Evolutionary conservation across 2,888 invertebrate species (phyloP).

Genomic region (Heteromyza rotundicornis): DNA sequence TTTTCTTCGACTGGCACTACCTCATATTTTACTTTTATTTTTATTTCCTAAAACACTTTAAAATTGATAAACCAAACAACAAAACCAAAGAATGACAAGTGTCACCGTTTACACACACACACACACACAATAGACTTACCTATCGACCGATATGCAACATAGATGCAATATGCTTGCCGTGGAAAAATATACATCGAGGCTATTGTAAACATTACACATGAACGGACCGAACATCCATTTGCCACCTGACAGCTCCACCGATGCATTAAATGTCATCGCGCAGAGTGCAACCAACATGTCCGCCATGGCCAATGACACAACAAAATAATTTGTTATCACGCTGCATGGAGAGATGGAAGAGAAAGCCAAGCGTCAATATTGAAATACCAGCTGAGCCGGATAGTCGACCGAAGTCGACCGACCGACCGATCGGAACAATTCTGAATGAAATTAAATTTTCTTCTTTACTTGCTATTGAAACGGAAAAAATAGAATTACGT

Average conservation of each 20-base stretch:
- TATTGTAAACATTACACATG: slow-evolving; percentile 97
- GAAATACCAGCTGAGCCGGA: not conserved
- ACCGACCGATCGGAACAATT: too few relatives aligned
- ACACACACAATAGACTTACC: slow-evolving; percentile 62
- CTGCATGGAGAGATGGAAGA: slow-evolving; percentile 52
- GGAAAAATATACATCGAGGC: slow-evolving; percentile 92
- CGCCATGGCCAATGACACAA: slow-evolving; percentile 91
- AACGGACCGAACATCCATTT: slow-evolving; percentile 88
- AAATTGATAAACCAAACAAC: too few relatives aligned
- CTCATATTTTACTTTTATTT: too few relatives aligned
- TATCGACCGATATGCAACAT: slow-evolving; percentile 88
- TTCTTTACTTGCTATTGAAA: slow-evolving; percentile 21
- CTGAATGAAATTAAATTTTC: slow-evolving; percentile 28
- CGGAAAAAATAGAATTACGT: slow-evolving; percentile 24
- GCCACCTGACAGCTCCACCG: slow-evolving; percentile 82
- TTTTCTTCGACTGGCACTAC: too few relatives aligned
- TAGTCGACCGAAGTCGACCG: too few relatives aligned
- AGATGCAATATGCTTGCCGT: slow-evolving; percentile 92
- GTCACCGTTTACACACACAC: too few relatives aligned
- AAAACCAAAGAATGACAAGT: too few relatives aligned
- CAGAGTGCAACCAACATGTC: slow-evolving; percentile 94
- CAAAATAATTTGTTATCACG: slow-evolving; percentile 94
- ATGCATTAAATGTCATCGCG: slow-evolving; percentile 94
- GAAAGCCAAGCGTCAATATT: slow-evolving; percentile 10
- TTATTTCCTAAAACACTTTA: too few relatives aligned